phyloP scores from a whole-genome alignment of 1,140 invertebrate genomes.

The Lepidurus apus region DNA sequence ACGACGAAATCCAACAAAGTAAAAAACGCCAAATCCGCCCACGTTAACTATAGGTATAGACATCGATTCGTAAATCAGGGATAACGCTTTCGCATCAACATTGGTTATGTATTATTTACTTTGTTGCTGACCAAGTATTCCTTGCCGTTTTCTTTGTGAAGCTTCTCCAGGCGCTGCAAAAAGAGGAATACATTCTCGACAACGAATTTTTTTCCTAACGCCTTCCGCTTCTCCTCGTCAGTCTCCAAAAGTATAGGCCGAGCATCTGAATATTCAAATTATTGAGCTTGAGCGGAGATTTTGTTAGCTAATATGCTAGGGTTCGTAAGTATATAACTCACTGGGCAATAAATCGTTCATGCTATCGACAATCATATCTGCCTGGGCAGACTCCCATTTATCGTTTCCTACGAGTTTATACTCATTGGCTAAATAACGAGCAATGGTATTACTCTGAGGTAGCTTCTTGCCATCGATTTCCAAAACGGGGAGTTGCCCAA shows the following conservation, averaged over 20 bases:
- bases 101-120: slow-evolving; percentile 26
- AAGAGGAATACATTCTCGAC: slow-evolving; percentile 25
- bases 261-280: not conserved
- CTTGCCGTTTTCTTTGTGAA: slow-evolving; percentile 32
- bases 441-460: slow-evolving; percentile 59
- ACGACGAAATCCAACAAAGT: not conserved
- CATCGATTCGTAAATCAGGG: too few relatives aligned
- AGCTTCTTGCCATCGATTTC: slow-evolving; percentile 60
- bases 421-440: slow-evolving; percentile 57
- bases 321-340: slow-evolving; percentile 25
- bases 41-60: slow-evolving; percentile 30
- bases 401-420: slow-evolving; percentile 54
- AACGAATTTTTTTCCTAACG: slow-evolving; percentile 30
- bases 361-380: slow-evolving; percentile 56
- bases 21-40: slow-evolving; percentile 32
- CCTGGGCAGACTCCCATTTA: slow-evolving; percentile 58
- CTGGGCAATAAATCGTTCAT: slow-evolving; percentile 47
- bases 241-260: not conserved
- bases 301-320: not conserved
- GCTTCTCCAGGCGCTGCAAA: slow-evolving; percentile 30
- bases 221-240: slow-evolving; percentile 28
- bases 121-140: slow-evolving; percentile 34
- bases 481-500: slow-evolving; percentile 61
- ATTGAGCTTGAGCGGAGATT: not conserved
- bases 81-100: not conserved